Evolutionary conservation across 2,113 vertebrate species (phyloP).

Genomic region (Sylvia atricapilla): DNA sequence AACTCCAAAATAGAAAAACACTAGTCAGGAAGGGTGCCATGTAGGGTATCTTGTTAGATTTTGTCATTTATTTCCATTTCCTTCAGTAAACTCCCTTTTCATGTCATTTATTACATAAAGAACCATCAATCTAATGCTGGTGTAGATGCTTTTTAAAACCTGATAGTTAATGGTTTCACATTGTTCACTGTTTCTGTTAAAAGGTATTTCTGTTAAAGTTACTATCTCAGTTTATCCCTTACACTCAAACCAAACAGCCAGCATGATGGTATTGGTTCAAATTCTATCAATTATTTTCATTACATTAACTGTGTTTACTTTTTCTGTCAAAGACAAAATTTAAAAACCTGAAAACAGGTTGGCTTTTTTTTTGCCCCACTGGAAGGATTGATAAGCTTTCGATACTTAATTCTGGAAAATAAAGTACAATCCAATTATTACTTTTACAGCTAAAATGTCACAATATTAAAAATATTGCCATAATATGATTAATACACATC

Average conservation of each 20-base stretch:
- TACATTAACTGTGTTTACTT: background rate
- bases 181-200: background rate
- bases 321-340: background rate
- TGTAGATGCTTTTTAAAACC: background rate
- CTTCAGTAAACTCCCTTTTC: background rate
- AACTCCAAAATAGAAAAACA: background rate
- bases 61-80: background rate
- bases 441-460: background rate
- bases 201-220: no score
- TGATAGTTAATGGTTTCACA: background rate
- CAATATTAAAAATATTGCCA: background rate
- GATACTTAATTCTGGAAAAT: background rate
- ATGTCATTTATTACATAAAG: background rate
- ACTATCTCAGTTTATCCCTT: background rate
- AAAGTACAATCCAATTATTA: background rate
- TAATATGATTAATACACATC: background rate
- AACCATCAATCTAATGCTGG: background rate
- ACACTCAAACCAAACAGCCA: background rate
- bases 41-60: background rate
- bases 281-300: background rate
- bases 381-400: background rate
- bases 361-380: fast-evolving
- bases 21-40: background rate
- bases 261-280: background rate
- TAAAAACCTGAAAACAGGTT: background rate